Evolutionary conservation across 23 tunicate species (phyloP).

Genomic region (Diplosoma virens): DNA sequence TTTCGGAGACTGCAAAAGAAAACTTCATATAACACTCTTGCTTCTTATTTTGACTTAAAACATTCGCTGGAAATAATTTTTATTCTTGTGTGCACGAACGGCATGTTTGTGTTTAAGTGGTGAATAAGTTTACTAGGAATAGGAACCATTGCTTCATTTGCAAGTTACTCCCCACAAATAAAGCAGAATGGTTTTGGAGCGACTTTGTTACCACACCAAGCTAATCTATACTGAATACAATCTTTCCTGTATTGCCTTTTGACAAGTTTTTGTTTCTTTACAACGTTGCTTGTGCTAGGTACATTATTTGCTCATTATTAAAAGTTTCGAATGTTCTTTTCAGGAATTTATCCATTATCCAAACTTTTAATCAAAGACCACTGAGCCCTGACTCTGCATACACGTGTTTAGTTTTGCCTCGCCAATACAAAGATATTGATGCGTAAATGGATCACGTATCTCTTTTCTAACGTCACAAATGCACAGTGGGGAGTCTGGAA

Average conservation of each 20-base stretch:
- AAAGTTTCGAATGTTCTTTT: not conserved
- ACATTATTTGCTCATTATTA: not conserved
- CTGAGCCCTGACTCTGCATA: too few relatives aligned
- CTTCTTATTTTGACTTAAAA: not conserved
- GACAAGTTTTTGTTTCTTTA: not conserved
- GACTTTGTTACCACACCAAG: not conserved
- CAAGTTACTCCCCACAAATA: not conserved
- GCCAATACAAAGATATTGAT: too few relatives aligned
- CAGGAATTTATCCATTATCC: not conserved
- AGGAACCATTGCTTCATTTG: not conserved
- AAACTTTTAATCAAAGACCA: too few relatives aligned
- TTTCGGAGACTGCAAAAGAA: not conserved
- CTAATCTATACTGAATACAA: constrained; percentile 5
- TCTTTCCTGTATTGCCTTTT: constrained; percentile 20
- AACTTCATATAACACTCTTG: not conserved
- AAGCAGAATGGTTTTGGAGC: constrained; percentile 15
- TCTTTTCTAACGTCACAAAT: not conserved
- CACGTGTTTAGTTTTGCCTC: too few relatives aligned
- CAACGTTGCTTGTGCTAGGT: not conserved
- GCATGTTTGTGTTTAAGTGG: constrained; percentile 13
- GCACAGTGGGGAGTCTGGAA: not conserved
- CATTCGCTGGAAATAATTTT: not conserved
- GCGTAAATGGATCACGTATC: too few relatives aligned
- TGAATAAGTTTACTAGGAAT: not conserved
- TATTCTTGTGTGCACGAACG: not conserved